Base-by-base conservation (phyloP, 2,797 vertebrate genomes). In the Holocentrus rufus region DNA sequence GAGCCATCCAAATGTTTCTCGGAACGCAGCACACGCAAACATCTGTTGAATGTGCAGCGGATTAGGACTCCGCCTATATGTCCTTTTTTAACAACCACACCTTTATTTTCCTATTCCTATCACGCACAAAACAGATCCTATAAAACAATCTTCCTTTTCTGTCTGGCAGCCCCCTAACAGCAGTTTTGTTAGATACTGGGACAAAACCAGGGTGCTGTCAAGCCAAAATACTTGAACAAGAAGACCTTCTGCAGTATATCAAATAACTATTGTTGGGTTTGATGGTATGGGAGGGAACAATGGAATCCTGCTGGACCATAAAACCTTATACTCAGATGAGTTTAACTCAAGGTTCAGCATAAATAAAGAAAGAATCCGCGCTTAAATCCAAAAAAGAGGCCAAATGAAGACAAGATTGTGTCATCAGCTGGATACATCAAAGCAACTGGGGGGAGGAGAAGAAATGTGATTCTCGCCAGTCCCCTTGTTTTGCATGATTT, bases 401-500 rank as follows among this genome's bases (percentile, higher is more conserved):
- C 25, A 69, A 83, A 82, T 65, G 10, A 72, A 63, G 14, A 47
- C 5, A 57, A 49, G 23, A 68, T 68, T 68, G 68, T 74, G 46
- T 80, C 65, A 67, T 81, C 18, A 56, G 57, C 25, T 70, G 36
- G 74, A 61, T 25, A 77, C 47, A 83, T 76, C 55, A 72, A 64
- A 54, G 57, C 54, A 76, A 63, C 25, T 34, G 20, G 50, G 71
- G 74, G 59, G 67, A 49, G 44, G 68, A 39, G 61, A 20, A 52
- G 46, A 46, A 30, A 47, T 27, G 44, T 54, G 76, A 80, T 80
- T 76, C 74, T 75, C 72, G 53, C 61, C 58, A 54, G 63, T 63
- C 61, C 65, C 58, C 42, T 58, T 68, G 62, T 86, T 85, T 72
- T 84, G 79, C 80, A 89, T 82, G 52, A 76, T 74, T 83, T 72